Base-by-base conservation (phyloP, 92 coral and sea anemone genomes). In the Parazoanthus darwini region DNA sequence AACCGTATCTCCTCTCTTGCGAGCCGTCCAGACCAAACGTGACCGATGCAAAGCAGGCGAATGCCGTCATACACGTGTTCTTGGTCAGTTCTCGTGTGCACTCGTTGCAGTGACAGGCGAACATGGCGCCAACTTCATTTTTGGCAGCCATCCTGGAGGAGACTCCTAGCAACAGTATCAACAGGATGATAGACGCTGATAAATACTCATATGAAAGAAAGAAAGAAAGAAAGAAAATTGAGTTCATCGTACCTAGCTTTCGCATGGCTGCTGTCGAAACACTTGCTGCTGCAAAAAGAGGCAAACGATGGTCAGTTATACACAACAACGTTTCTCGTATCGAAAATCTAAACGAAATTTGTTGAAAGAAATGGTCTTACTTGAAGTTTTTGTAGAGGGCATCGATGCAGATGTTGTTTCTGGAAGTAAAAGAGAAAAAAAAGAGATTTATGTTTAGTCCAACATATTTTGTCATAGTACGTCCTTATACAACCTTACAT, bases 61-160 rank as follows among this genome's bases (percentile, higher is more conserved):
- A 77, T 0, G 70, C 70, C 58, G 92, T 86, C 58, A 82, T 79
- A 23, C 94, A 92, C 37, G 88, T 89, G n/a, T 84, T 78, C 35
- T 77, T 80, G 15, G 85, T 80, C 33, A 76, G 71, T 16, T 43
- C 78, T 46, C 76, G 18, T 43, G 63, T 10, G 38, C 94, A 92
- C 15, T 86, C 86, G n/a, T 91, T 86, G 74, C 94, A 92, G 50
- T 78, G 75, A 37, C 94, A 92, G 20, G 82, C 76, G 83, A 67
- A 92, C 79, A 71, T 14, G 33, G 66, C 67, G 36, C 87, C 79
- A 14, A 70, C 87, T 11, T 71, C 77, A 18, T 84, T 84, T 26
- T 29, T 84, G 87, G 13, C 3, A 48, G 58, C 65, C 25, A 26
- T 48, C 36, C 29, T 51, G 22, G 65, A 16, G 2, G 65, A 38